Base-by-base conservation (phyloP, 2,888 invertebrate genomes). In the Eilema depressum region DNA sequence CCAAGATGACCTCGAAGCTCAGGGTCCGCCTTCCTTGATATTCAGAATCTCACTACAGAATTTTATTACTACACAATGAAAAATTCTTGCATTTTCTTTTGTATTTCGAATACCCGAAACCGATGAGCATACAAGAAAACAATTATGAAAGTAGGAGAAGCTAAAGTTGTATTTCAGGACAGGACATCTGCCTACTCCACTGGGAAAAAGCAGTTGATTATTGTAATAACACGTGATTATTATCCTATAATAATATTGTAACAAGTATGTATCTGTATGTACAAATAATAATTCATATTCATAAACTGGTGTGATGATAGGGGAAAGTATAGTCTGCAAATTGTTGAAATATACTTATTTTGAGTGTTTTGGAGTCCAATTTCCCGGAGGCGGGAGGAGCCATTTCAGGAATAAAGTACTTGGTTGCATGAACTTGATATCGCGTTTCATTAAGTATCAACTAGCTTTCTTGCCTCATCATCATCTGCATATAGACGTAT, bases 361-460 rank as follows among this genome's bases (percentile, higher is more conserved):
- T 41, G 41, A 41, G 8, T 41, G 41, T 56, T 23, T 56, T n/a
- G 56, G 11, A 56, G 23, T 11, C n/a, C 12, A 57, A 57, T 11
- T 57, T 57, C 12, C 57, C 23, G 11, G 25, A 57, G 12, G 10
- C 25, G 57, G 14, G 23, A 56, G 5, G 23, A 25, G n/a, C n/a
- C 25, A 25, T 57, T 14, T 33, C n/a, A 17, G 12, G 37, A 17
- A 41, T 41, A 41, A 41, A 28, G 33, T 63, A 60, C 60, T 60
- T 37, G 59, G 72, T 72, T 78, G 63, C 66, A 30, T 33, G 66
- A 79, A 76, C 68, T n/a, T n/a, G n/a, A n/a, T 62, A 68, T 60
- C 23, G n/a, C 65, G 66, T 71, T 77, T 80, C 59, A 72, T 75
- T 77, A 75, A 74, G 63, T 56, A 68, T 56, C 37, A 60, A 70